These are phyloP conservation scores for Homalodisca vitripennis DNA, from an alignment of 1,140 invertebrate genomes.

Conservation along the genomic window DNA sequence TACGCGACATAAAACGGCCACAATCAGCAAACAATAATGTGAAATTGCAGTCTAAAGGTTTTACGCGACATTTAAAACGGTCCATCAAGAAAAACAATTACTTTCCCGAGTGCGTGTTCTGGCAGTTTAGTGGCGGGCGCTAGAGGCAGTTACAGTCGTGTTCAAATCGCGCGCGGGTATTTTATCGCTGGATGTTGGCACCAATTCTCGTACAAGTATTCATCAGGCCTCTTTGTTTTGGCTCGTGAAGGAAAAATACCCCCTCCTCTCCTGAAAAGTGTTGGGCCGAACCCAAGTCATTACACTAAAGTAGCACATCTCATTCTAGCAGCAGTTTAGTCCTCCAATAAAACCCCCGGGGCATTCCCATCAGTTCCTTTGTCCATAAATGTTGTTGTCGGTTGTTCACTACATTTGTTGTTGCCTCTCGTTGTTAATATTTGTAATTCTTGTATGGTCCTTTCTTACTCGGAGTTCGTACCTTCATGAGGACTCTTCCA, in stretches of 20 bases:
- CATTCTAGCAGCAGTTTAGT: too few relatives aligned
- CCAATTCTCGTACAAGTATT: neutral
- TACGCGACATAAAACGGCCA: neutral
- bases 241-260: neutral
- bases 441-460: too few relatives aligned
- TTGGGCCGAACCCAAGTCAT: conserved; percentile 11
- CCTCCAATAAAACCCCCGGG: too few relatives aligned
- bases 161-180: conserved; percentile 5
- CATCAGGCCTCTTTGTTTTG: conserved; percentile 21
- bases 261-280: neutral
- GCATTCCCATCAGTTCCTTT: too few relatives aligned
- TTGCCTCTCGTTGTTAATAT: too few relatives aligned
- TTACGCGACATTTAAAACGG: neutral
- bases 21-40: neutral
- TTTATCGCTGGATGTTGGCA: conserved; percentile 11
- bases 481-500: too few relatives aligned
- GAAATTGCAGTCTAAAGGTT: neutral
- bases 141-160: neutral
- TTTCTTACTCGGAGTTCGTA: too few relatives aligned
- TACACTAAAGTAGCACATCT: conserved; percentile 21
- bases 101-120: conserved; percentile 2
- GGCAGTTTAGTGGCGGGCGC: neutral
- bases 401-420: too few relatives aligned
- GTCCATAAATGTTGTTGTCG: too few relatives aligned
- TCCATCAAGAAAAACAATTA: neutral